Evolutionary conservation across 2,113 vertebrate genomes (phyloP).

Genomic region (Pterocles burchelli): DNA sequence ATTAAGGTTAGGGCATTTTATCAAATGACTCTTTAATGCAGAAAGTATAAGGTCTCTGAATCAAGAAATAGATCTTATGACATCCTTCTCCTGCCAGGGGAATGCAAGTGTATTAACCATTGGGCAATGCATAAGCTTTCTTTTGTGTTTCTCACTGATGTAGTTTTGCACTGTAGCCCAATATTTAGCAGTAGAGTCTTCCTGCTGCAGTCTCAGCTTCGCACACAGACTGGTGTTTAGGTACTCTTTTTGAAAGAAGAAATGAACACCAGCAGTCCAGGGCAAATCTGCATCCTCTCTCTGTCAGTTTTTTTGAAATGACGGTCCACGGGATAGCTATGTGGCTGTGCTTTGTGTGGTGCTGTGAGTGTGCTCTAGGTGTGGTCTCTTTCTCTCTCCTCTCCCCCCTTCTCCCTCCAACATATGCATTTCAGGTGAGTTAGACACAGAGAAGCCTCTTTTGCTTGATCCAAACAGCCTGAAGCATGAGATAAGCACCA

Average conservation of each 20-base stretch:
- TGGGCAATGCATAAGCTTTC: neutral
- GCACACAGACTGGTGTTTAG: neutral
- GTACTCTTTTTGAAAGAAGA: neutral
- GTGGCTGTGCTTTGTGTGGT: neutral
- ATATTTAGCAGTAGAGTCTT: neutral
- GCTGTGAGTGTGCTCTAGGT: neutral
- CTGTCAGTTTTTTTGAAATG: neutral
- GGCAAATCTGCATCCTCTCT: neutral
- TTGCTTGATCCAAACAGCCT: neutral
- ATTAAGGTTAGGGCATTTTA: neutral
- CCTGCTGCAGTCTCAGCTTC: neutral
- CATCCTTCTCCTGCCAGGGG: neutral
- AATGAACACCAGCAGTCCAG: neutral
- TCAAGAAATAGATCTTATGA: neutral
- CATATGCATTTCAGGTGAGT: neutral
- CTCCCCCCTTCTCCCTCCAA: neutral
- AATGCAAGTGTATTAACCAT: neutral
- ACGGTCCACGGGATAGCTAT: fast-evolving
- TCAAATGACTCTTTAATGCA: neutral
- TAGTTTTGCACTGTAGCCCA: neutral
- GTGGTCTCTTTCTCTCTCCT: neutral
- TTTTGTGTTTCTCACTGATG: neutral
- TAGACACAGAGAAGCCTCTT: neutral
- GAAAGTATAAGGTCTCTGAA: neutral
- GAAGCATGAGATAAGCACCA: neutral